Conservation (phyloP, 2,888 invertebrate genomes). For the Eudemis profundana region DNA sequence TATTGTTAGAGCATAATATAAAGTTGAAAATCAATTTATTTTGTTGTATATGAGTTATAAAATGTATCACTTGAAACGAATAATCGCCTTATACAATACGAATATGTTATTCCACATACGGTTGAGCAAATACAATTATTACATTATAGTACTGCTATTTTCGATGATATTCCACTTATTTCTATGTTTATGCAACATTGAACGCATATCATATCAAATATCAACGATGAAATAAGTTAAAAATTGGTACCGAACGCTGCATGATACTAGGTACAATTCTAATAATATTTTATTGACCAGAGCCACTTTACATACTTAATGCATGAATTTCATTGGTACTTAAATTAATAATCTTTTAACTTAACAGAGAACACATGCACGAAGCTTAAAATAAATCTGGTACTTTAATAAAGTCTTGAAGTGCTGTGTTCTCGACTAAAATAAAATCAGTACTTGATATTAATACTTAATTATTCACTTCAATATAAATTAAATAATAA, state of each 20-base stretch:
- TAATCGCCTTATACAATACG: conserved; percentile 58
- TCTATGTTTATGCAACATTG: conserved; percentile 57
- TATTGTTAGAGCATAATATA: conserved; percentile 76
- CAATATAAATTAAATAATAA: conserved; percentile 80
- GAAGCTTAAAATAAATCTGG: conserved; percentile 47
- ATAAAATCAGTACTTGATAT: conserved; percentile 78
- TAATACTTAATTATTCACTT: conserved; percentile 72
- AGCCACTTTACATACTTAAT: conserved; percentile 53
- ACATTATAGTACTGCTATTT: conserved; percentile 57
- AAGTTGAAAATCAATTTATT: conserved; percentile 71
- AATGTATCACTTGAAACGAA: conserved; percentile 59
- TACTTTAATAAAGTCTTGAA: conserved; percentile 39
- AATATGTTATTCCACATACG: conserved; percentile 58
- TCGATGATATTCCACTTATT: conserved; percentile 60
- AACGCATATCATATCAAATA: conserved; percentile 52
- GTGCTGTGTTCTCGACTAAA: conserved; percentile 63
- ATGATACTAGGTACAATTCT: conserved; percentile 73
- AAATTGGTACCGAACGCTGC: conserved; percentile 60
- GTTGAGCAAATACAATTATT: conserved; percentile 75
- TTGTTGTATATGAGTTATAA: conserved; percentile 71
- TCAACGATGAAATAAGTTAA: conserved; percentile 55
- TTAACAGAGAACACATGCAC: conserved; percentile 66
- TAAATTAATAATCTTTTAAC: conserved; percentile 55
- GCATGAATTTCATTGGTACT: conserved; percentile 57
- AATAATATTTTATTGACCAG: conserved; percentile 59